Percentiles rank a stretch among this genome's conserved stretches.
Evolutionary conservation across 2,888 invertebrate species (phyloP).

Genomic region (Sarcophaga subvicina): DNA sequence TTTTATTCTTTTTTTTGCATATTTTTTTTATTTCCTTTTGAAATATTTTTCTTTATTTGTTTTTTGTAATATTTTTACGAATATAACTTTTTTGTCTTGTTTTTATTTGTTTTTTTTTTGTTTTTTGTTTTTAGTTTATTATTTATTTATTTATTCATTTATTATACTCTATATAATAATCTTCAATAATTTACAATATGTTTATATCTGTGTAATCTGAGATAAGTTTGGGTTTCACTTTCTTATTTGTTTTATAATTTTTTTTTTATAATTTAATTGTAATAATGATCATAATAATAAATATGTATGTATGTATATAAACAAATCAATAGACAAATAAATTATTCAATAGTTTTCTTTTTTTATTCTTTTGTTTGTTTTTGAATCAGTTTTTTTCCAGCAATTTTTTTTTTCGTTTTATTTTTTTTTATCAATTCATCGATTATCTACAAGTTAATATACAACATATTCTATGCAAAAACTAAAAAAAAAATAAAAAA

Average conservation of each 20-base stretch:
- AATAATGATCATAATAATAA: conserved; percentile 17
- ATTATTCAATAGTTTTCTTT: conserved; percentile 48
- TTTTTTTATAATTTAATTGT: not conserved
- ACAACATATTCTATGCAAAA: conserved; percentile 38
- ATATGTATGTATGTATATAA: conserved; percentile 31
- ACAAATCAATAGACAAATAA: conserved; percentile 55
- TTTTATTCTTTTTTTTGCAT: not conserved
- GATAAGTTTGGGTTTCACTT: conserved; percentile 57
- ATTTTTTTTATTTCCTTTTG: not conserved
- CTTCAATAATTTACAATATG: conserved; percentile 71
- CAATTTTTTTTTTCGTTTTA: conserved; percentile 1
- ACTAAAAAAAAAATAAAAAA: conserved; percentile 10
- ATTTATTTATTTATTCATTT: conserved; percentile 41
- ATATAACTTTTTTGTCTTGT: conserved; percentile 62
- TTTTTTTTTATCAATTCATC: conserved; percentile 40
- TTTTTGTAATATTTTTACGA: conserved; percentile 65
- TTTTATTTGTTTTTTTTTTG: conserved; percentile 30
- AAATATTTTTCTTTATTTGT: conserved; percentile 16
- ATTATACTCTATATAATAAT: conserved; percentile 69
- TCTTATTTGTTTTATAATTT: conserved; percentile 21
- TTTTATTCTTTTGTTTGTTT: conserved; percentile 21
- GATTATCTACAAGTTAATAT: conserved; percentile 64
- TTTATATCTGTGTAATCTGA: conserved; percentile 61
- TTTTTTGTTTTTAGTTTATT: conserved; percentile 60
- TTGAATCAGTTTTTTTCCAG: not conserved